Base-by-base conservation (phyloP, 2,888 invertebrate species). In the Dendrolimus houi region DNA sequence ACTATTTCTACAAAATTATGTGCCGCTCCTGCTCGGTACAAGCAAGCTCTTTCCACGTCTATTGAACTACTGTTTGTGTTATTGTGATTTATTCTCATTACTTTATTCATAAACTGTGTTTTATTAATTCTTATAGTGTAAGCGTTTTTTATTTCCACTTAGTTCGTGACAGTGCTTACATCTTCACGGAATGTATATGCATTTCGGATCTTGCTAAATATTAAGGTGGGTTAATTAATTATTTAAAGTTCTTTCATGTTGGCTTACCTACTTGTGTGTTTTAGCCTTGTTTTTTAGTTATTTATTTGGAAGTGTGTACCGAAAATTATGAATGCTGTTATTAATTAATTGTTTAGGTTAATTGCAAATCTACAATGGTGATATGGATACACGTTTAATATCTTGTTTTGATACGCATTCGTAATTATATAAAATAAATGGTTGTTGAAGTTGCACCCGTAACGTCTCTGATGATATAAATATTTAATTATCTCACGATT, bases 401-500 rank as follows among this genome's bases (percentile, higher is more conserved):
- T 29, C 3, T 29, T 29, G 29, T 29, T 29, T 29, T 29, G 29
- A 29, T 29, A 29, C 29, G 29, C 29, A 29, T 29, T 29, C 3
- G 29, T 3, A 29, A 29, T 29, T 29, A 29, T 29, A 29, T 29
- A 29, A 29, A 29, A 29, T 3, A 29, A 29, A 29, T 1, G 0
- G 3, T 29, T 29, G 29, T 29, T 29, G 6, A 29, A 29, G 29
- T 29, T 29, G 29, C 29, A 29, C 6, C 55, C 40, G 57, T 70
- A 63, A 66, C 67, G 71, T 75, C 70, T 75, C 74, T 73, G 75
- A 83, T 81, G 78, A 79, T 68, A 84, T 88, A 85, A 85, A 88
- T 88, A 87, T 88, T 88, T 87, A 87, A 89, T 88, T 87, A 87
- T 85, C 83, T 80, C 83, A 85, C 82, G 84, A 81, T 81, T 68